Conservation (phyloP, 2,888 invertebrate species). For the Trachelus iudaicus region DNA sequence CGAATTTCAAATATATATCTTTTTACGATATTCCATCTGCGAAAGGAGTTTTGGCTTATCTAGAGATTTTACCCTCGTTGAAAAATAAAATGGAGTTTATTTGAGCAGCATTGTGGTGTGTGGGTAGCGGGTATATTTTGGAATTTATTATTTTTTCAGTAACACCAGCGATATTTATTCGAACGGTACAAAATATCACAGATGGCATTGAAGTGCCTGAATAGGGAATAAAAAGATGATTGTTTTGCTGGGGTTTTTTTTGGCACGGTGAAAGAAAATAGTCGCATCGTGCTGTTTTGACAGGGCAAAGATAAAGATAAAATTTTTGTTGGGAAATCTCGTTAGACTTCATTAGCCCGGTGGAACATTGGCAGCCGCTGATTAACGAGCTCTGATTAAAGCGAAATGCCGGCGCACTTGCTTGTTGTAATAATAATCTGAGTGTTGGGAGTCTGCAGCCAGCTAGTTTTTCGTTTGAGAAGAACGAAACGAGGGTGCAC, state of each 20-base stretch:
- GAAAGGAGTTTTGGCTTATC: background rate
- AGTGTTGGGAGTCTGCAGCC: background rate
- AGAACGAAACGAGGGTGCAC: no score
- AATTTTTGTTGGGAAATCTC: slow-evolving; percentile 18
- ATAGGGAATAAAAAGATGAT: no score
- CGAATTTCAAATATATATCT: background rate
- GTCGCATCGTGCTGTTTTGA: no score
- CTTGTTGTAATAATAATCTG: background rate
- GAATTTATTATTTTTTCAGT: no score
- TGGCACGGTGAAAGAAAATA: no score
- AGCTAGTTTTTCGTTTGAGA: background rate
- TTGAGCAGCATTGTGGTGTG: no score
- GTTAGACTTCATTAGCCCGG: slow-evolving; percentile 35
- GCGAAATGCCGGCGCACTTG: slow-evolving; percentile 12
- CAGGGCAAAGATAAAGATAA: slow-evolving; percentile 15
- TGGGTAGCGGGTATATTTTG: no score
- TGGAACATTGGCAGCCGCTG: slow-evolving; percentile 42
- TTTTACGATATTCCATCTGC: background rate
- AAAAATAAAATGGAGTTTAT: background rate
- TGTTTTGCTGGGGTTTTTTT: no score
- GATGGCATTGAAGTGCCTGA: no score
- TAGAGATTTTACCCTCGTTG: background rate
- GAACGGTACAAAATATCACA: no score
- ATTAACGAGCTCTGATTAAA: slow-evolving; percentile 46
- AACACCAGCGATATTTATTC: no score